Conservation (phyloP, 2,888 invertebrate genomes). For the Onthophagus sagittarius region DNA sequence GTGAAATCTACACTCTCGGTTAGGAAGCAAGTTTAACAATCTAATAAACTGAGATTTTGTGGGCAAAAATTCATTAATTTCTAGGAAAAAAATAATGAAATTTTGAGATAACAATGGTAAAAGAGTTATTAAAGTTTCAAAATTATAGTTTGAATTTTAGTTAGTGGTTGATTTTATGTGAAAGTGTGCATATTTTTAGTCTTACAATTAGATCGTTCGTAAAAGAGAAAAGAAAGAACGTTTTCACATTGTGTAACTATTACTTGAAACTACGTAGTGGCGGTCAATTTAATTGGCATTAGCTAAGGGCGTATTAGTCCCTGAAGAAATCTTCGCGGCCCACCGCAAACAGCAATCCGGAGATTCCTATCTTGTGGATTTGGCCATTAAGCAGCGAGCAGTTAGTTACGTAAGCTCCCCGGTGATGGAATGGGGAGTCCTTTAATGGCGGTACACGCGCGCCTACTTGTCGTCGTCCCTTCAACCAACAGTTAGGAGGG, state of each 20-base stretch:
- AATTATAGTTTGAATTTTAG: too few species aligned
- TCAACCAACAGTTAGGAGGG: not conserved
- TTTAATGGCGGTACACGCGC: not conserved
- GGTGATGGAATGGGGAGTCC: not conserved
- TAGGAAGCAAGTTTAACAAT: too few species aligned
- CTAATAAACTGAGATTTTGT: too few species aligned
- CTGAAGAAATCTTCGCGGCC: not conserved
- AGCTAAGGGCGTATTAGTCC: not conserved
- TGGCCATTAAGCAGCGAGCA: not conserved
- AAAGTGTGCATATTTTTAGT: not conserved
- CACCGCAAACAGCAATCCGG: not conserved
- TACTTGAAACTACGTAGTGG: not conserved
- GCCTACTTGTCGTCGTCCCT: not conserved
- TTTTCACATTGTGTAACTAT: not conserved
- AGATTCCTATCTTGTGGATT: not conserved
- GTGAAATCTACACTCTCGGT: too few species aligned
- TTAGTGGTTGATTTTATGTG: too few species aligned
- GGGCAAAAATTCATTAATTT: too few species aligned
- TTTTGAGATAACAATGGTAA: too few species aligned
- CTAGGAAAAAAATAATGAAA: too few species aligned
- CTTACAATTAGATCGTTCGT: not conserved
- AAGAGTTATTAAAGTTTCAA: too few species aligned
- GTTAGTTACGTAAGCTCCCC: not conserved
- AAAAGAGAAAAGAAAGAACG: not conserved
- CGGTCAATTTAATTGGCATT: not conserved